A percentile compares a stretch with the other conserved stretches of the same genome.
These are phyloP conservation scores for Zygaena filipendulae DNA, from an alignment of 2,888 invertebrate genomes.

Conservation along the genomic window DNA sequence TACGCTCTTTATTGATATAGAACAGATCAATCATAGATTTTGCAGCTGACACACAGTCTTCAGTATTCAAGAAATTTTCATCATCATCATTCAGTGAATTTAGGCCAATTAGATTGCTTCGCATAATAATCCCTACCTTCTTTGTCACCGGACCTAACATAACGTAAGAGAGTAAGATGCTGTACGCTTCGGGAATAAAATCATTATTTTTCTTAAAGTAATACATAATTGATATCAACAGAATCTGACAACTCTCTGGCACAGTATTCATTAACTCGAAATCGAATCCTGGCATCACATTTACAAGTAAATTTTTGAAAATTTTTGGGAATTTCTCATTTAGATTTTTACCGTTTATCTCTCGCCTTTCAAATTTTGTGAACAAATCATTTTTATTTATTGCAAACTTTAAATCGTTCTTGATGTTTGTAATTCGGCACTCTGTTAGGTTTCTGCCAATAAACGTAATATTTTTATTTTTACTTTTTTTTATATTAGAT, in stretches of 20 bases:
- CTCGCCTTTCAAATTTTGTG: too few relatives aligned
- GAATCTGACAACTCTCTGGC: slow-evolving; percentile 15
- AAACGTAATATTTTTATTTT: slow-evolving; percentile 13
- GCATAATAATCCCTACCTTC: slow-evolving; percentile 16
- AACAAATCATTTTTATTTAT: too few relatives aligned
- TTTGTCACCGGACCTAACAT: slow-evolving; percentile 17
- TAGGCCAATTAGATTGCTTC: slow-evolving; percentile 11
- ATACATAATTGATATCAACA: slow-evolving; percentile 21
- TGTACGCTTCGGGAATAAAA: slow-evolving; percentile 18
- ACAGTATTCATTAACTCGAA: slow-evolving; percentile 7
- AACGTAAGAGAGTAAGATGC: slow-evolving; percentile 20
- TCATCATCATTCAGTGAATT: background rate
- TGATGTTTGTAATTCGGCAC: slow-evolving; percentile 8
- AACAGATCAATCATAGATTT: slow-evolving; percentile 16
- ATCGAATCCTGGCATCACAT: slow-evolving; percentile 13
- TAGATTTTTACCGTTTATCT: too few relatives aligned
- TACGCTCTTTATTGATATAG: slow-evolving; percentile 8
- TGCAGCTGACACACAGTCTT: slow-evolving; percentile 13
- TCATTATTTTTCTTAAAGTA: slow-evolving; percentile 19
- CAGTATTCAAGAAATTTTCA: slow-evolving; percentile 1
- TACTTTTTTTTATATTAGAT: slow-evolving; percentile 15
- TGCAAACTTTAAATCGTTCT: slow-evolving; percentile 1
- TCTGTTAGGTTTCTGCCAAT: slow-evolving; percentile 15
- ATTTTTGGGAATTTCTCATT: slow-evolving; percentile 1
- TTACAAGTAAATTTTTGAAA: too few relatives aligned